Evolutionary conservation across 2,113 vertebrate genomes (phyloP), one percentile per base, ranked within the genome.

Genomic region (Platichthys flesus): DNA sequence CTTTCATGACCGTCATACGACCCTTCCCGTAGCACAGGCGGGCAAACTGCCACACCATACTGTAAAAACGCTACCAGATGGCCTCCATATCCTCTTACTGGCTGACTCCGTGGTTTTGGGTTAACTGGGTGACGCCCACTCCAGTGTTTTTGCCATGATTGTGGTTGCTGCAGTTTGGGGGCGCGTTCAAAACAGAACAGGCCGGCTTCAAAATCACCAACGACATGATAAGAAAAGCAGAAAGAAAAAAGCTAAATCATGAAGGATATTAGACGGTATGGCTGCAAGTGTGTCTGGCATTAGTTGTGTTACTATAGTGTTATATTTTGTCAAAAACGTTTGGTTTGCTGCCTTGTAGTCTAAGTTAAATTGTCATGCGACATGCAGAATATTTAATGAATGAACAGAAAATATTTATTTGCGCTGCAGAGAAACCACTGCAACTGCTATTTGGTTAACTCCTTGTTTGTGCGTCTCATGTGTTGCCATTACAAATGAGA

Each of bases 41-140:
- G 90, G 90, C 92, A 93, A 83, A 90, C 79, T 83, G 91, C 92
- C 91, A 92, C 79, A 88, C 81, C 90, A 89, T 87, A 92, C 88
- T 88, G 77, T 82, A 90, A 90, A 93, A 93, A 91, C 78, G 90
- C 91, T 92, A 91, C 92, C 94, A 94, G 93, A 95, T 94, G 94
- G 92, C 86, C 87, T 85, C 89, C 88, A 81, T 89, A 90, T 93
- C 88, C 91, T 90, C 87, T 88, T 78, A 86, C 91, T 83, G 89
- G 85, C 87, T 81, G 89, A 83, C 71, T 86, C 76, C 84, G 90
- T 91, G 92, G 92, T 91, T 87, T 61, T 20, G 87, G 91, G 91
- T 90, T 87, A 83, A 89, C 76, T 87, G 72, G 81, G 72, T 84
- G 79, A 92, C 90, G 85, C 89, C 91, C 83, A 88, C 88, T 86